Evolutionary conservation across 2,888 invertebrate genomes (phyloP), one percentile per base, ranked within the genome.

Genomic region (Cheilosia soror): DNA sequence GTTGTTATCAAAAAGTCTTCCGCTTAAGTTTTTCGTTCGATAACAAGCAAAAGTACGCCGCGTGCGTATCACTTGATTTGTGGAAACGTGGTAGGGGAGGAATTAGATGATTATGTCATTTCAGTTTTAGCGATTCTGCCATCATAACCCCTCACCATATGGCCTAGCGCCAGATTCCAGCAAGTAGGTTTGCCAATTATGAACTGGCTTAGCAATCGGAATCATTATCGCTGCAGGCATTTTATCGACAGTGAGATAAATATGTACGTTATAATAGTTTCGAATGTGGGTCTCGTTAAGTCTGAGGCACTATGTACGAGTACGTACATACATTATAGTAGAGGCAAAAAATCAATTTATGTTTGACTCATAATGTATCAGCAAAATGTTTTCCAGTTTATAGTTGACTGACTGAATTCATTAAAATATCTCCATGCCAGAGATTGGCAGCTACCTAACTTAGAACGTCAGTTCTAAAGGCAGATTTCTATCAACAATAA

Each of bases 91-190:
- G 5, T 5, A 3, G 33, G 33, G n/a, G 4, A 13, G 15, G n/a
- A 5, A 13, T 15, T 13, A 15, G 44, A 1, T n/a, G 55, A n/a
- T 58, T 42, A 15, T 62, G 27, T 62, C 15, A 62, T 44, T 29
- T 7, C 5, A 62, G 2, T 44, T 29, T 7, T 2, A 62, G 2
- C 31, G 44, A 62, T 27, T 15, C n/a, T n/a, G 25, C 9, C 9
- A 4, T 4, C 0, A 37, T 20, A 20, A 2, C 11, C 4, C 37
- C 37, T 9, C 37, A 11, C 5, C 13, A 7, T 13, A 11, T 60
- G 60, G 60, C 40, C 11, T n/a, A 60, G 42, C 7, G 40, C 62
- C 42, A 62, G 47, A 44, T 62, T 44, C 11, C 11, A 62, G 44
- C 11, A 15, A 42, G 11, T 6, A 5, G 44, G 44, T 31, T 29